Conservation (phyloP, 2,797 vertebrate genomes). For the Catostomus latipinnis region DNA sequence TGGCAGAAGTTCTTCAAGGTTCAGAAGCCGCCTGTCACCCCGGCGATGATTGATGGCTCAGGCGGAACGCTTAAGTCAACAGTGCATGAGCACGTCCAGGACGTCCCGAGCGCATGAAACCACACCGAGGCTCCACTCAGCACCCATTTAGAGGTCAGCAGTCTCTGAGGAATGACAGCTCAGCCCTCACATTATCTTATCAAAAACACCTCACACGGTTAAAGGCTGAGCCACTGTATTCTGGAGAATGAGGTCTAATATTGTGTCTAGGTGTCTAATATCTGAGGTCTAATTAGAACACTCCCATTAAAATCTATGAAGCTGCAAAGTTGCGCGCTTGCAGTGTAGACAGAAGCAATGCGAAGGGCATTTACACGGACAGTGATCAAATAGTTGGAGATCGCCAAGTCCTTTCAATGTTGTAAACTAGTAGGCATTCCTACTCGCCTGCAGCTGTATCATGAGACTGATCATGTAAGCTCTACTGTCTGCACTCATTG, state of each 20-base stretch:
- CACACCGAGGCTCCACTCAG: constrained; percentile 69
- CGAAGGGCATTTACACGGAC: no score
- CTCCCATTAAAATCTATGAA: neutral
- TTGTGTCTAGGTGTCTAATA: neutral
- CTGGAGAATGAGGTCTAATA: neutral
- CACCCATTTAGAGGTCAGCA: constrained; percentile 80
- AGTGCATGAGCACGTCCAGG: constrained; percentile 78
- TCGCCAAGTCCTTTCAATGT: neutral
- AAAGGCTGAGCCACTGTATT: constrained; percentile 19
- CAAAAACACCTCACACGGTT: constrained; percentile 62
- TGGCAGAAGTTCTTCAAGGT: constrained; percentile 71
- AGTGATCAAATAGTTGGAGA: neutral
- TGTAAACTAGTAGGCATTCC: neutral
- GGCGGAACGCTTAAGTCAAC: constrained; percentile 83
- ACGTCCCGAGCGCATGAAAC: constrained; percentile 62
- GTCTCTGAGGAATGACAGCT: constrained; percentile 67
- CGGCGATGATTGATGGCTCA: constrained; percentile 80
- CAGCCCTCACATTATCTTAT: constrained; percentile 76
- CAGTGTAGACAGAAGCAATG: no score
- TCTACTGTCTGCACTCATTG: neutral
- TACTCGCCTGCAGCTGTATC: neutral
- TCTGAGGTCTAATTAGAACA: neutral
- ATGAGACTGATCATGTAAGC: neutral
- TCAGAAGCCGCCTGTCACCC: constrained; percentile 74
- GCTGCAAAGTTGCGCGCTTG: neutral